phyloP scores from a whole-genome alignment of 1,140 invertebrate genomes.

The Hydropsyche tenuis region DNA sequence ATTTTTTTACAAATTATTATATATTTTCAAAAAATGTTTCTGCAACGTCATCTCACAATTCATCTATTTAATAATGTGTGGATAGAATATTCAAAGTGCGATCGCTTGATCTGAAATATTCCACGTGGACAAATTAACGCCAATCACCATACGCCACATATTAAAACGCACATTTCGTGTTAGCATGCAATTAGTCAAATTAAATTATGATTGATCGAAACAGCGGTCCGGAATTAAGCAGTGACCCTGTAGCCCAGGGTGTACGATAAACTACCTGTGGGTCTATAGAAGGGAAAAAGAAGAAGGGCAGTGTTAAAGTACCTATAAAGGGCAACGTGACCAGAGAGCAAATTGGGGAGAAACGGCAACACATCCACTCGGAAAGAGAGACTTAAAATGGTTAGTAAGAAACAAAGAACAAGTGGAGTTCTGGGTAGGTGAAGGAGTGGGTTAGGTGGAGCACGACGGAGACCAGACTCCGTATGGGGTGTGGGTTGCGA shows the following conservation, averaged over 20 bases:
- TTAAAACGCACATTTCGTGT: not conserved
- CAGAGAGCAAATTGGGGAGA: slow-evolving; percentile 43
- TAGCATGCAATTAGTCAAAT: not conserved
- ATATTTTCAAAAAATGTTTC: not conserved
- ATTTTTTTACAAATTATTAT: not conserved
- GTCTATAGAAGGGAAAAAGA: slow-evolving; percentile 15
- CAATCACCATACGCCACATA: not conserved
- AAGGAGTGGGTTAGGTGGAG: not conserved
- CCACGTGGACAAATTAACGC: not conserved
- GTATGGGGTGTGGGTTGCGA: slow-evolving; percentile 14
- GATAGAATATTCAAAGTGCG: too few species aligned
- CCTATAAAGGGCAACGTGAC: slow-evolving; percentile 49
- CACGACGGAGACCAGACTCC: too few species aligned
- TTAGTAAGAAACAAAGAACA: slow-evolving; percentile 48
- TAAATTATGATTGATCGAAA: slow-evolving; percentile 30
- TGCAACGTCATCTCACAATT: too few species aligned
- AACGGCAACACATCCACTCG: slow-evolving; percentile 41
- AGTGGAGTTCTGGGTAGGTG: slow-evolving; percentile 2
- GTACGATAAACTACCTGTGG: slow-evolving; percentile 43
- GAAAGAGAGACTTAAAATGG: slow-evolving; percentile 47
- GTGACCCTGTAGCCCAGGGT: slow-evolving; percentile 6
- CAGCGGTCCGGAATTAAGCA: slow-evolving; percentile 19
- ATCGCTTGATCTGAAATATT: too few species aligned
- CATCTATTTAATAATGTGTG: too few species aligned
- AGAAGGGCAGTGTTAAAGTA: slow-evolving; percentile 41